A percentile compares a stretch with the other conserved stretches of the same genome.
These are phyloP conservation scores for Colletes gigas DNA, from an alignment of 1,140 invertebrate species.

Conservation along the genomic window DNA sequence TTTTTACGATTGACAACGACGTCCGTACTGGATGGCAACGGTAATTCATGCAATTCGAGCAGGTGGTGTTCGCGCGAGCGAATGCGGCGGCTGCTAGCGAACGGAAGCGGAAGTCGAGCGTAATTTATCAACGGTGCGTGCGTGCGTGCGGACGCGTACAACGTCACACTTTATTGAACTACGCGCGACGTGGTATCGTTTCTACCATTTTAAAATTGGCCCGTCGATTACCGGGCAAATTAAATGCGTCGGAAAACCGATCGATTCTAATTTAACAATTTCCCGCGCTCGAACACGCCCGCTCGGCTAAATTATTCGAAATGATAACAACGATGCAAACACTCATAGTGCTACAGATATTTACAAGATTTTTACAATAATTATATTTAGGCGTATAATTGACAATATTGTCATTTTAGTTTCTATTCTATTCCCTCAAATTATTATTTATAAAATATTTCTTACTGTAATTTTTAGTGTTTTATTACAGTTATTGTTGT, in stretches of 20 bases:
- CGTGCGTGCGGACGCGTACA: constrained; percentile 20
- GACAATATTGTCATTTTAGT: too few relatives aligned
- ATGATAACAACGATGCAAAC: not conserved
- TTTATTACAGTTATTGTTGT: too few relatives aligned
- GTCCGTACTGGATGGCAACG: not conserved
- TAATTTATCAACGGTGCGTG: constrained; percentile 39
- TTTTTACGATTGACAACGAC: not conserved
- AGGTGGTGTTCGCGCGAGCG: constrained; percentile 32
- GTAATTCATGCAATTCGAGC: constrained; percentile 53
- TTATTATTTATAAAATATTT: too few relatives aligned
- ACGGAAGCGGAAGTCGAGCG: constrained; percentile 59
- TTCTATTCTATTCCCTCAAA: too few relatives aligned
- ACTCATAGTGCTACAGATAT: too few relatives aligned
- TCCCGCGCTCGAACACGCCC: too few relatives aligned
- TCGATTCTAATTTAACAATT: not conserved
- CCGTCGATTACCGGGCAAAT: not conserved
- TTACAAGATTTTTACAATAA: too few relatives aligned
- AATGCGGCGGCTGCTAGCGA: constrained; percentile 8
- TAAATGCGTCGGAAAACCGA: constrained; percentile 3
- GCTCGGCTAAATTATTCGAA: not conserved
- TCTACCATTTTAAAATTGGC: constrained; percentile 1
- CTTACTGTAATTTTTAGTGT: too few relatives aligned
- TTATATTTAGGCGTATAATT: too few relatives aligned
- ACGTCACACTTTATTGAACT: constrained; percentile 10
- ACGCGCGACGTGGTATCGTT: constrained; percentile 1